Conservation (phyloP, 1,140 invertebrate species). For the Trachymyrmex cornetzi region DNA sequence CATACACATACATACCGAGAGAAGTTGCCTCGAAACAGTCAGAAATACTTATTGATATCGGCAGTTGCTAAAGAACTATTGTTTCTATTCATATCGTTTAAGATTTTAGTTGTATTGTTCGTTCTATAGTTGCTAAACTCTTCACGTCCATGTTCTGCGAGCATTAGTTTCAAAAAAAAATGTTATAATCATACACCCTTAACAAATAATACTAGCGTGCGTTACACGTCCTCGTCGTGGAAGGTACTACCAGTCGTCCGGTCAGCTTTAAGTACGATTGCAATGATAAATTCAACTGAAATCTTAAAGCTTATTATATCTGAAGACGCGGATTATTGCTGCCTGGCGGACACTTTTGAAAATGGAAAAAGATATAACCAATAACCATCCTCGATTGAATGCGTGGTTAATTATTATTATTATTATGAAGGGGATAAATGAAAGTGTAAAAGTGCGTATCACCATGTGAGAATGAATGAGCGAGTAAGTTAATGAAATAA, state of each 20-base stretch:
- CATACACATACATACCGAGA: slow-evolving; percentile 16
- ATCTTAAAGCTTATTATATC: slow-evolving; percentile 70
- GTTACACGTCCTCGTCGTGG: slow-evolving; percentile 43
- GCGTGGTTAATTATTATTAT: slow-evolving; percentile 76
- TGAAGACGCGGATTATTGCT: slow-evolving; percentile 57
- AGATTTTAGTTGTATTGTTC: slow-evolving; percentile 61
- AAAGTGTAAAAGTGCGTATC: slow-evolving; percentile 72
- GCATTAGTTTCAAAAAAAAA: slow-evolving; percentile 60
- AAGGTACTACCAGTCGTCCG: slow-evolving; percentile 60
- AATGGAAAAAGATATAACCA: slow-evolving; percentile 70
- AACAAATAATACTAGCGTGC: slow-evolving; percentile 44
- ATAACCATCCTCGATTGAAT: slow-evolving; percentile 72
- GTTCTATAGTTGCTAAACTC: slow-evolving; percentile 65
- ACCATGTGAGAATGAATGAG: slow-evolving; percentile 74
- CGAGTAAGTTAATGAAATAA: slow-evolving; percentile 80
- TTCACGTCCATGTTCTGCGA: slow-evolving; percentile 54
- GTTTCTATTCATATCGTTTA: slow-evolving; percentile 51
- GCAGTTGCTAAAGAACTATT: slow-evolving; percentile 22
- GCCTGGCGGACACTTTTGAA: slow-evolving; percentile 53
- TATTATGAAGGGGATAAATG: slow-evolving; percentile 67
- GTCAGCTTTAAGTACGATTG: slow-evolving; percentile 66
- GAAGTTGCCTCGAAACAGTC: slow-evolving; percentile 39
- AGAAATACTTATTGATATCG: slow-evolving; percentile 39
- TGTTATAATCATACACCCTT: slow-evolving; percentile 33
- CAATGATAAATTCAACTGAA: slow-evolving; percentile 64